Base-by-base conservation (phyloP, 2,113 vertebrate species). In the Serilophus lunatus region DNA sequence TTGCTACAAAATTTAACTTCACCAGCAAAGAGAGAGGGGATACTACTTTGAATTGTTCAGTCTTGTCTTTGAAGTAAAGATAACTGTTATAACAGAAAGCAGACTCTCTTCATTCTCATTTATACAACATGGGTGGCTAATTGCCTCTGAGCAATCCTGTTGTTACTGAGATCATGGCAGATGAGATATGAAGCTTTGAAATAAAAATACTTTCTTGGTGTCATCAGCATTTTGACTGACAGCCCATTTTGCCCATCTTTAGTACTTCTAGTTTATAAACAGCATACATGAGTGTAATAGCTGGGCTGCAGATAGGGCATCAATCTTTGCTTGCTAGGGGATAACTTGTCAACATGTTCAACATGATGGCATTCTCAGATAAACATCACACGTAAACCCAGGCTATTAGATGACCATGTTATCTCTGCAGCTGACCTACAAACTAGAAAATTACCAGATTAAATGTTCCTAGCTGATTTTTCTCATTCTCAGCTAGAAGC, bases 101-200 rank as follows among this genome's bases (percentile, higher is more conserved):
- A 75, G 76, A 16, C 82, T 68, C 63, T 74, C 64, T 47, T 38
- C 35, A 18, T 81, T 82, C 88, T 81, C 82, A 59, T 93, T 95
- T 95, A 45, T 76, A 44, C 54, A 10, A 74, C 78, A 72, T 11
- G 61, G 59, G 83, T 83, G 66, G 84, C 83, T 97, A 97, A 86
- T 97, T 95, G 90, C 95, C 80, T 96, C 87, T 86, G 84, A 93
- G 72, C 79, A 86, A 56, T 64, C 91, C 77, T 80, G 78, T 96
- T 87, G 71, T 92, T 92, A 54, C 57, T 78, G 92, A 88, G 90
- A 78, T 88, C 90, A 49, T 49, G 86, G 88, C 2, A 31, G 76
- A 78, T 76, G 82, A 94, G 91, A 80, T 86, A 82, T 9, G 59
- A 90, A 42, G 88, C 84, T 70, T 78, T 91, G 95, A 94, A 95